Percentiles rank a stretch among this genome's conserved stretches.
Conservation (phyloP, 2,888 invertebrate genomes). For the Catocala fraxini region DNA sequence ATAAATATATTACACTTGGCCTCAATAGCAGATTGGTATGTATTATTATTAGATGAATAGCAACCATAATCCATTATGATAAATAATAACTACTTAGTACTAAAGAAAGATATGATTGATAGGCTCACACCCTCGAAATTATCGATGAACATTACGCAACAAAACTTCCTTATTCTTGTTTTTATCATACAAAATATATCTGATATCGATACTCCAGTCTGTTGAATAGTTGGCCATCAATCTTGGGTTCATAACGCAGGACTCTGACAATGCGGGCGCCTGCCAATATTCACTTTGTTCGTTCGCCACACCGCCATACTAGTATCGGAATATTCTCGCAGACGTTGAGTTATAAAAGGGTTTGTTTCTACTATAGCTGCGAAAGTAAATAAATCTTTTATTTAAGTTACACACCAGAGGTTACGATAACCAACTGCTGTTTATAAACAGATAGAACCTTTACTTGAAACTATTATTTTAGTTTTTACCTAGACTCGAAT, state of each 20-base stretch:
- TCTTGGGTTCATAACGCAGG: slow-evolving; percentile 12
- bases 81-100: not conserved
- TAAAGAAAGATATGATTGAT: slow-evolving; percentile 10
- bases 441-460: too few relatives aligned
- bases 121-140: slow-evolving; percentile 4
- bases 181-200: slow-evolving; percentile 11
- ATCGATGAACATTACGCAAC: slow-evolving; percentile 7
- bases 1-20: too few relatives aligned
- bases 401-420: too few relatives aligned
- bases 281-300: slow-evolving; percentile 11
- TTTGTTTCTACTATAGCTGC: too few relatives aligned
- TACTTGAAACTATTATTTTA: too few relatives aligned
- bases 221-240: slow-evolving; percentile 28
- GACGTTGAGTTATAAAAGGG: slow-evolving; percentile 7
- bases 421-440: too few relatives aligned
- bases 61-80: not conserved
- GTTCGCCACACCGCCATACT: not conserved
- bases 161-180: slow-evolving; percentile 10
- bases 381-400: too few relatives aligned
- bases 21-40: too few relatives aligned
- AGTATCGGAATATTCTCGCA: slow-evolving; percentile 6
- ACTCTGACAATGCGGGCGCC: slow-evolving; percentile 12
- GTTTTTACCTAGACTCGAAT: too few relatives aligned
- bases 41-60: not conserved
- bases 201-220: slow-evolving; percentile 14